Base-by-base conservation (phyloP, 1,140 invertebrate species). In the Oryzaephilus surinamensis region DNA sequence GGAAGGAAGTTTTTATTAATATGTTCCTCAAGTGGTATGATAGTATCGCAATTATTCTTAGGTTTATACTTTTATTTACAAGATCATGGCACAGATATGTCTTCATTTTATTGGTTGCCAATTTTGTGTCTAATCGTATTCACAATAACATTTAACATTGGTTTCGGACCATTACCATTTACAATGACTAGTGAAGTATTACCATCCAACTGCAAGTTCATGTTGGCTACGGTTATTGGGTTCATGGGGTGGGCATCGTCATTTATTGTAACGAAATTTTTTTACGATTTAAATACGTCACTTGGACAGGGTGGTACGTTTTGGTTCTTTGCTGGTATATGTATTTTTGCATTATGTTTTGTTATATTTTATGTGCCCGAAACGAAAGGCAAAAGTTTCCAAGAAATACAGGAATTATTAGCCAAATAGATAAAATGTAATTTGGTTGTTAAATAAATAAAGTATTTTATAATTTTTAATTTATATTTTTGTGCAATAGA, bases 121-220 rank as follows among this genome's bases (percentile, higher is more conserved):
- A 18, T 55, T 13, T 19, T 46, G 6, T 44, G 36, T 21, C 29
- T 55, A 16, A 36, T 54, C 1, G 12, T 36, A 0, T 57, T 41
- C 30, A 48, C 46, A 10, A 32, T 46, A 4, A 36, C 34, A 3
- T 55, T 43, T 33, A 48, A 43, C 19, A 33, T 48, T 23, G 83
- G 81, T 2, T 79, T 85, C 48, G 85, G 86, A 0, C 82, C 86
- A 0, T 62, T 91, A 10, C 82, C 84, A 0, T 87, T 84, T 81
- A 74, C 84, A 0, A 71, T 92, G 18, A 79, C 86, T 69, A 77
- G 76, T 2, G 83, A 92, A 61, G 73, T 90, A 47, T 82, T 89
- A 0, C 74, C 79, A 42, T 74, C 84, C 1, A 80, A 84, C 53
- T 75, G 79, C 0, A 62, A 74, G 6, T 84, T 83, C 2, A 77